Percentiles rank a stretch among this genome's conserved stretches.
Conservation (phyloP, 1,140 invertebrate genomes). For the Pollicipes pollicipes region DNA sequence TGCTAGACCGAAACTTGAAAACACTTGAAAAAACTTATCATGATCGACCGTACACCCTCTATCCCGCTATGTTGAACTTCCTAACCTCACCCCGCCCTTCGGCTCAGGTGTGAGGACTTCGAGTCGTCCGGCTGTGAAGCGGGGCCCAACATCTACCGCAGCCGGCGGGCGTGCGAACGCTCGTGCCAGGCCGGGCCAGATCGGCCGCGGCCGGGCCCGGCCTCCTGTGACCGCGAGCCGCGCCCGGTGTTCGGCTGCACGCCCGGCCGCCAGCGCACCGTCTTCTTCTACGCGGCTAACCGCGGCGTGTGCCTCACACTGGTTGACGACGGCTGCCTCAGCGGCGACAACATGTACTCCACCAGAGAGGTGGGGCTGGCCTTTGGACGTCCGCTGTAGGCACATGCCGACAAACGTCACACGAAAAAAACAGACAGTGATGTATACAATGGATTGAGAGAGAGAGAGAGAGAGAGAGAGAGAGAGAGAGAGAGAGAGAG, state of each 20-base stretch:
- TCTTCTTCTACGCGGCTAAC: not conserved
- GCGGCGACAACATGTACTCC: not conserved
- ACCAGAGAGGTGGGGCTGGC: not conserved
- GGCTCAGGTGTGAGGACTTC: not conserved
- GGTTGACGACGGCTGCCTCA: not conserved
- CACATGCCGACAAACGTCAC: no score
- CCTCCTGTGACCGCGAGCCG: not conserved
- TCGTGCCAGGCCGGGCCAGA: not conserved
- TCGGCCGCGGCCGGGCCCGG: no score
- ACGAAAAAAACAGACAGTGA: no score
- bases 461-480: no score
- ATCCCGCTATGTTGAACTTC: no score
- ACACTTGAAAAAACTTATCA: no score
- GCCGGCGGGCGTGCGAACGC: not conserved
- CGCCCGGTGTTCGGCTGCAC: not conserved
- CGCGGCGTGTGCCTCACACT: not conserved
- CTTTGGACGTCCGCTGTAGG: no score
- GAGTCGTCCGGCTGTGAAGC: not conserved
- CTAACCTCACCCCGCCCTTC: no score
- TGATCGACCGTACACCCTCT: no score
- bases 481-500: no score
- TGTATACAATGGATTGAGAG: no score
- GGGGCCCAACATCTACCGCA: not conserved
- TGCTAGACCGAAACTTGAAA: no score
- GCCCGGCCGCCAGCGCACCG: not conserved